These are phyloP conservation scores for Sarotherodon lohbergeri DNA, from an alignment of 2,113 vertebrate genomes.

Conservation along the genomic window DNA sequence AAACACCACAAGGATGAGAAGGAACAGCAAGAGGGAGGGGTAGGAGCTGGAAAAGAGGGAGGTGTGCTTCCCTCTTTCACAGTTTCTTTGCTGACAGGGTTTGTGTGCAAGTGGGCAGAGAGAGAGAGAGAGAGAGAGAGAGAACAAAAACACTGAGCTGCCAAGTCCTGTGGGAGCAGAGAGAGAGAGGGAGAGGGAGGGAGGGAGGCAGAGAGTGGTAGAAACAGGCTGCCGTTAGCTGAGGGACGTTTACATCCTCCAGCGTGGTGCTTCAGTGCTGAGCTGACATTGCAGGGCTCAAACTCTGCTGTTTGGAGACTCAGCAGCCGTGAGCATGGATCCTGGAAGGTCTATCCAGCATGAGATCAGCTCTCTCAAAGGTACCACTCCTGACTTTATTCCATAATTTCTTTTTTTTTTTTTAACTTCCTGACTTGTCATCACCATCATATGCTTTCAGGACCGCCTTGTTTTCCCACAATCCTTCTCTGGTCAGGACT, in stretches of 20 bases:
- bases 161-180: constrained; percentile 47
- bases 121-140: constrained; percentile 18
- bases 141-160: constrained; percentile 51
- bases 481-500: constrained; percentile 9
- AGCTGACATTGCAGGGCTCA: constrained; percentile 42
- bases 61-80: constrained; percentile 8
- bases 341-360: constrained; percentile 84
- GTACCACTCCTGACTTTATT: constrained; percentile 58
- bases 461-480: constrained; percentile 47
- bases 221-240: not conserved
- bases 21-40: constrained; percentile 26
- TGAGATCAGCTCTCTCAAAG: constrained; percentile 91
- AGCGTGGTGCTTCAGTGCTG: not conserved
- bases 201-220: not conserved
- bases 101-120: not conserved
- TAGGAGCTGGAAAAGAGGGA: not conserved
- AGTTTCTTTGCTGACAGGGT: constrained; percentile 31
- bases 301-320: not conserved
- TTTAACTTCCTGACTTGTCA: not conserved
- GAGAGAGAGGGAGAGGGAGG: not conserved
- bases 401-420: not conserved
- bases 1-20: constrained; percentile 38
- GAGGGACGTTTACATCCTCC: constrained; percentile 25
- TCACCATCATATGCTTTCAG: not conserved
- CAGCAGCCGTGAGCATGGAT: constrained; percentile 62